Evolutionary conservation across 2,113 vertebrate species (phyloP).

Genomic region (Ictidomys tridecemlineatus): DNA sequence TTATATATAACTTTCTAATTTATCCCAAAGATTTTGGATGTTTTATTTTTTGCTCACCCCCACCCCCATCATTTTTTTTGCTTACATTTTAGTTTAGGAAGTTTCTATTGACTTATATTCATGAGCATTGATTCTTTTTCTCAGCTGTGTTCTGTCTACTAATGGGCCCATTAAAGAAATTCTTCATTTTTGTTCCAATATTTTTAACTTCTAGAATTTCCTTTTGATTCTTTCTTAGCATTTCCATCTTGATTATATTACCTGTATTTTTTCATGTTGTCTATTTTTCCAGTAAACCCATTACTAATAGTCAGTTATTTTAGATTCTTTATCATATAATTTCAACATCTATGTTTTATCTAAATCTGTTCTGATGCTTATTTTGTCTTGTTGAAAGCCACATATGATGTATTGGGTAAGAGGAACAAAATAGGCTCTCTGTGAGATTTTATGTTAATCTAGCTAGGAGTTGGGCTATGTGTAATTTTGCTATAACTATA

Average conservation of each 20-base stretch:
- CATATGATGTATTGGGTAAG: not conserved
- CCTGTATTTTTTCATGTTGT: not conserved
- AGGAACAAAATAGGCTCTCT: not conserved
- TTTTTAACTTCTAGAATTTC: slow-evolving; percentile 30
- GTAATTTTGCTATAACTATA: not conserved
- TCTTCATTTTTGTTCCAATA: not conserved
- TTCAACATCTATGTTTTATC: not conserved
- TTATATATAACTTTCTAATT: not conserved
- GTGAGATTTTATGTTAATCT: not conserved
- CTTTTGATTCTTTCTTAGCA: not conserved
- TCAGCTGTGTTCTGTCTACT: not conserved
- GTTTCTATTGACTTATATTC: not conserved
- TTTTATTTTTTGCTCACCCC: not conserved
- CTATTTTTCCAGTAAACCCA: not conserved
- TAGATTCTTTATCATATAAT: slow-evolving; percentile 30
- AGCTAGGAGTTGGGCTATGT: not conserved
- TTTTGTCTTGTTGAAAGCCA: slow-evolving; percentile 4
- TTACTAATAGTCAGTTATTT: not conserved
- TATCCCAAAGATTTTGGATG: not conserved
- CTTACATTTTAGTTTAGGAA: not conserved
- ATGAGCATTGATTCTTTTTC: not conserved
- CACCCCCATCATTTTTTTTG: not conserved
- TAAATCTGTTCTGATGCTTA: not conserved
- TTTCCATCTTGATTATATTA: not conserved
- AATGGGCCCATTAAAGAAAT: not conserved